Base-by-base conservation (phyloP, 2,797 vertebrate genomes). In the Gallirallus australis region DNA sequence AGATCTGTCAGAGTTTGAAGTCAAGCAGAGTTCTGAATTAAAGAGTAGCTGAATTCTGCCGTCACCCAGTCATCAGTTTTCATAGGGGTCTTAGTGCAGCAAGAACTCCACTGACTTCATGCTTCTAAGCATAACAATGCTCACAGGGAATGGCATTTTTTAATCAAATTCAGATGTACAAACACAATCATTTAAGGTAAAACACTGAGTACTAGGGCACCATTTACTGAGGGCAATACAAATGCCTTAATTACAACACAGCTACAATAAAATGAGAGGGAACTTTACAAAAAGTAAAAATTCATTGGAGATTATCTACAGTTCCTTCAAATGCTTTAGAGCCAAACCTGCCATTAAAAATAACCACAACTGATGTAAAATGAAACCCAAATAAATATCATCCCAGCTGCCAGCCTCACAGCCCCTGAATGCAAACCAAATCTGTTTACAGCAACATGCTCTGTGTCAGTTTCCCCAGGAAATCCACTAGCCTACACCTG, bases 401-500 rank as follows among this genome's bases (percentile, higher is more conserved):
- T 84, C 77, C 85, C 35, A 94, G 70, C 39, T 48, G 57, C 39
- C 47, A 82, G 42, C 28, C n/a, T 93, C 56, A 66, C 12, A 64
- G 25, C 20, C 72, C 35, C 15, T 70, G 40, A 61, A 91, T 89
- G 25, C 27, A 57, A 11, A 82, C 77, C 5, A 3, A 31, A 82
- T 77, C 27, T 17, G 19, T 17, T 82, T 85, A 87, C 16, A 87
- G 52, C 37, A 77, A 37, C 56, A 82, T 33, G 45, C 24, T 53
- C 27, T 66, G 31, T 84, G 57, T 75, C 50, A 40, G 64, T 15
- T 86, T 88, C 82, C 45, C 25, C 33, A 65, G 69, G 28, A 95
- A 96, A 94, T 60, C 75, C 80, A 75, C 94, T 92, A 82, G 72
- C 68, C 76, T 71, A 77, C 28, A 89, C 72, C 39, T 73, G 87